Conservation (phyloP, 2,113 vertebrate genomes). For the Mixornis gularis region DNA sequence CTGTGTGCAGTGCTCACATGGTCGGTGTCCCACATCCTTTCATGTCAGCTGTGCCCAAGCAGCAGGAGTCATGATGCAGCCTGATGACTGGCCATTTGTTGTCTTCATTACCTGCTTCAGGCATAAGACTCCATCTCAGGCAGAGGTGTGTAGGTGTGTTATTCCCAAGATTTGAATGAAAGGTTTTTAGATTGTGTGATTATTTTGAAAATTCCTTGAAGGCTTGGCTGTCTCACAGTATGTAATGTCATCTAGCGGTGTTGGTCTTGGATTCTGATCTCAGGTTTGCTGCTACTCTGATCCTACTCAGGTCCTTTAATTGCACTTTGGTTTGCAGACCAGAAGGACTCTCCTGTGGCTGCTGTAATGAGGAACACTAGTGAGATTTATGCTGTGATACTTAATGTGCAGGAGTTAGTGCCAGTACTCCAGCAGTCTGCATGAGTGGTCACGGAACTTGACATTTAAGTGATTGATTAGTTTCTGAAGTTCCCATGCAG, state of each 20-base stretch:
- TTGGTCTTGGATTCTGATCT: background rate
- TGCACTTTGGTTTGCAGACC: background rate
- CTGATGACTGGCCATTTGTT: constrained; percentile 95
- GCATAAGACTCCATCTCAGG: constrained; percentile 86
- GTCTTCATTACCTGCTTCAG: constrained; percentile 95
- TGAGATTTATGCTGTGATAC: background rate
- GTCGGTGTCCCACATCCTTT: constrained; percentile 94
- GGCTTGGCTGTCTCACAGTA: background rate
- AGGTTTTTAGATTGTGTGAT: background rate
- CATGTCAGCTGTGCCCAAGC: constrained; percentile 96
- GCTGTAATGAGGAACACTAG: background rate
- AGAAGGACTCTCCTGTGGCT: background rate
- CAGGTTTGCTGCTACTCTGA: background rate
- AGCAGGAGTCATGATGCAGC: constrained; percentile 94
- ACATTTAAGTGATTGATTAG: background rate
- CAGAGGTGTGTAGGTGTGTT: constrained; percentile 76
- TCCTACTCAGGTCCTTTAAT: background rate
- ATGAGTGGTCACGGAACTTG: background rate
- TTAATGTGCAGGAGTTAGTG: background rate
- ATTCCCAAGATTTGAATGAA: background rate
- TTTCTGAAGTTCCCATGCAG: background rate
- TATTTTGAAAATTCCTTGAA: background rate
- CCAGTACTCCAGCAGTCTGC: background rate
- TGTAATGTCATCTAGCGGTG: background rate
- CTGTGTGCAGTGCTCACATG: constrained; percentile 95